Evolutionary conservation across 1,140 invertebrate genomes (phyloP).

Genomic region (Drosophila hydei): DNA sequence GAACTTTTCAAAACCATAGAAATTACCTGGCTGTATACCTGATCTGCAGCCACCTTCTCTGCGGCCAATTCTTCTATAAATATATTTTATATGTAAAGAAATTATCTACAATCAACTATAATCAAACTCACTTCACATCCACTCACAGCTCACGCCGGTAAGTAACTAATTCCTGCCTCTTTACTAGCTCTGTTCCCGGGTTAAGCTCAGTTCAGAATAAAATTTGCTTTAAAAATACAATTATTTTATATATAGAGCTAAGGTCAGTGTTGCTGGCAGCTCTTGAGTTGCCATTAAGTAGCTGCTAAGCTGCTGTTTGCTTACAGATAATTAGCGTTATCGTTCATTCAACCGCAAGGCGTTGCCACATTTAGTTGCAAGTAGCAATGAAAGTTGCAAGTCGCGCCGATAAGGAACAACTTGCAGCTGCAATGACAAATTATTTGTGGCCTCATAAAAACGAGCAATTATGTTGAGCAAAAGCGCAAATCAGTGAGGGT

Average conservation of each 20-base stretch:
- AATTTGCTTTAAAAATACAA: too few relatives aligned
- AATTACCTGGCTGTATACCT: too few relatives aligned
- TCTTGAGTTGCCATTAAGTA: slow-evolving; percentile 10
- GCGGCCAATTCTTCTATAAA: too few relatives aligned
- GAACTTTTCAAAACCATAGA: too few relatives aligned
- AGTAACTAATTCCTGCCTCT: too few relatives aligned
- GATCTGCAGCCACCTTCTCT: too few relatives aligned
- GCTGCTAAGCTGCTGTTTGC: slow-evolving; percentile 25
- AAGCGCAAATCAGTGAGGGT: slow-evolving; percentile 22
- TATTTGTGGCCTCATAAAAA: slow-evolving; percentile 46
- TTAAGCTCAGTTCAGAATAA: too few relatives aligned
- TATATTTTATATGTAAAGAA: background rate
- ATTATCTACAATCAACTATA: background rate
- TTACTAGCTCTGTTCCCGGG: too few relatives aligned
- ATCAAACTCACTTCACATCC: background rate
- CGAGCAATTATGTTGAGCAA: slow-evolving; percentile 44
- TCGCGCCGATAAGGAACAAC: slow-evolving; percentile 25
- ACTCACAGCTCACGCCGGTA: too few relatives aligned
- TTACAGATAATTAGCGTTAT: slow-evolving; percentile 24
- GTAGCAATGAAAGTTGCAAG: slow-evolving; percentile 8
- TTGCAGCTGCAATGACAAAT: slow-evolving; percentile 44
- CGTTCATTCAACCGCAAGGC: slow-evolving; percentile 1
- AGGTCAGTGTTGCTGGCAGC: too few relatives aligned
- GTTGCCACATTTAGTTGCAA: slow-evolving; percentile 16
- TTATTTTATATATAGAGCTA: background rate